Conservation (phyloP, 2,888 invertebrate genomes). For the Sarcophaga rosellei region DNA sequence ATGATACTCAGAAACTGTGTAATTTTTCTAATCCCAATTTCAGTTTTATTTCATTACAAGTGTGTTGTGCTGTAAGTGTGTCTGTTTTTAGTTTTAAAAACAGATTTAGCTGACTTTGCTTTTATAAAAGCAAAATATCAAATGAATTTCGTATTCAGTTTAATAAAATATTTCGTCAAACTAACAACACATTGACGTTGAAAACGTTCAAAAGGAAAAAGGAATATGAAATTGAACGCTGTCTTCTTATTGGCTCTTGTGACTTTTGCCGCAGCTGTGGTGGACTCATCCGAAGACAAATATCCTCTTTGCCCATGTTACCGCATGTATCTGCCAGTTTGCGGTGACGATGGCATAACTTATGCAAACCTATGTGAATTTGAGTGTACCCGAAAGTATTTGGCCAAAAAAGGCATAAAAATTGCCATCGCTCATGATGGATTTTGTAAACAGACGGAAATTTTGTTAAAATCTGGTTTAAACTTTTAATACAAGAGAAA, state of each 20-base stretch:
- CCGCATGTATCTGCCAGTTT: conserved; percentile 71
- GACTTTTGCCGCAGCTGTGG: conserved; percentile 61
- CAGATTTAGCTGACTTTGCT: conserved; percentile 16
- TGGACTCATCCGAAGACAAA: conserved; percentile 11
- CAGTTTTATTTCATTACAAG: too few species aligned
- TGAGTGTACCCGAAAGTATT: conserved; percentile 69
- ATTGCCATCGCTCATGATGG: conserved; percentile 67
- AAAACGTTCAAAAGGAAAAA: background rate
- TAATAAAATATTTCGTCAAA: conserved; percentile 17
- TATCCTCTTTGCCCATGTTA: conserved; percentile 69
- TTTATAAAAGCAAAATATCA: conserved; percentile 32
- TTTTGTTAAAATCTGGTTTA: background rate
- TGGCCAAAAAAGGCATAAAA: conserved; percentile 63
- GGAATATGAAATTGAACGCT: conserved; percentile 63
- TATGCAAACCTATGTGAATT: conserved; percentile 75
- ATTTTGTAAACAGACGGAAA: conserved; percentile 58
- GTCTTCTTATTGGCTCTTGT: conserved; percentile 69
- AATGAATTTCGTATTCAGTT: conserved; percentile 38
- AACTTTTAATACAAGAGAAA: background rate
- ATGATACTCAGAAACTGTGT: too few species aligned
- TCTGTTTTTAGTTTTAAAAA: too few species aligned
- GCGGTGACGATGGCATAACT: conserved; percentile 71
- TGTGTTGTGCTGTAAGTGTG: too few species aligned
- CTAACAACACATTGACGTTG: conserved; percentile 16
- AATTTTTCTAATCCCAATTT: too few species aligned